Evolutionary conservation across 2,888 invertebrate species (phyloP).

Genomic region (Amiota communis): DNA sequence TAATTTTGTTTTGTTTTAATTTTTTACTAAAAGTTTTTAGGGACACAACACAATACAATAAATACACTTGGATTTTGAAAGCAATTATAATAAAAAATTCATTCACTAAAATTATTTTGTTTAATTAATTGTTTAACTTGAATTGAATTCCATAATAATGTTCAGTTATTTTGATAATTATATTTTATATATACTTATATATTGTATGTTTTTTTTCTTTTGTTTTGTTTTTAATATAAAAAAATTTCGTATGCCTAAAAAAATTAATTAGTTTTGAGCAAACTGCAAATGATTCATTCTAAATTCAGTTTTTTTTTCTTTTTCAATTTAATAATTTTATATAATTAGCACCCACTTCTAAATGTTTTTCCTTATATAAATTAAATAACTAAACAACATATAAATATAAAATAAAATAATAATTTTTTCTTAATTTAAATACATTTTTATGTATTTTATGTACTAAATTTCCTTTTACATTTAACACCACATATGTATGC

Average conservation of each 20-base stretch:
- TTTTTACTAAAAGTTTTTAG: not conserved
- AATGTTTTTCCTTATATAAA: not conserved
- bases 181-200: conserved; percentile 3
- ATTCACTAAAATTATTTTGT: conserved; percentile 46
- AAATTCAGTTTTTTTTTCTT: conserved; percentile 13
- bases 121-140: conserved; percentile 48
- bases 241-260: too few species aligned
- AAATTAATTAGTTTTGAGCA: conserved; percentile 5
- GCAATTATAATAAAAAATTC: not conserved
- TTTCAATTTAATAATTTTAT: conserved; percentile 1
- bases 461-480: conserved; percentile 3
- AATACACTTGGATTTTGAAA: conserved; percentile 9
- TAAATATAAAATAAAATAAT: not conserved
- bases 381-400: not conserved
- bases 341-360: conserved; percentile 22
- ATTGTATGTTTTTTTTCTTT: conserved; percentile 1
- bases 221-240: not conserved
- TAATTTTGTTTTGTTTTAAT: too few species aligned
- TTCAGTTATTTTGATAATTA: conserved; percentile 30
- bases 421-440: not conserved
- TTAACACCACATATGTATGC: not conserved
- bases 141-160: conserved; percentile 53
- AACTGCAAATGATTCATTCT: conserved; percentile 3
- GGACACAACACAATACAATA: not conserved
- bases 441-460: not conserved